Conservation (phyloP, 2,888 invertebrate genomes). For the Microchrysa polita region DNA sequence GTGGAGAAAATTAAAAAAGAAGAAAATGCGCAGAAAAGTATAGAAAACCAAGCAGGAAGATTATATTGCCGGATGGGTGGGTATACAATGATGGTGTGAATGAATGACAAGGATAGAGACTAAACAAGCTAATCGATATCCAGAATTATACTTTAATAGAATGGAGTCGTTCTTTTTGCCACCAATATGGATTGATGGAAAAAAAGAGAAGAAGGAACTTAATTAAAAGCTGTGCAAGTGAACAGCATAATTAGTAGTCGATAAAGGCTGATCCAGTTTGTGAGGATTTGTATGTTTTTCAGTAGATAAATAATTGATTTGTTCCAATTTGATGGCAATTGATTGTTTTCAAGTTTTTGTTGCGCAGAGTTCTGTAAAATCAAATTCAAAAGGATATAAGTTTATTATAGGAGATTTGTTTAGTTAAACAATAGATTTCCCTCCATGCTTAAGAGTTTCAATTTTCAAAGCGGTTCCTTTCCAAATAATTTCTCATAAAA, state of each 20-base stretch:
- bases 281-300: conserved; percentile 4
- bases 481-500: no score
- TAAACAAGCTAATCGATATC: conserved; percentile 9
- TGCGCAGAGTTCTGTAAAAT: no score
- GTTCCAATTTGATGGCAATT: no score
- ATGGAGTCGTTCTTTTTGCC: background rate
- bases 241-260: conserved; percentile 23
- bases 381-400: no score
- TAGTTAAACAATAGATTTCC: no score
- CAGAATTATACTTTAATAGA: background rate
- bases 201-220: conserved; percentile 6
- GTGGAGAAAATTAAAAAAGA: conserved; percentile 22
- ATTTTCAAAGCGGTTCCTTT: no score
- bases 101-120: background rate
- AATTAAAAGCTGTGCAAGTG: conserved; percentile 17
- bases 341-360: no score
- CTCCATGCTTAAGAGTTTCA: no score
- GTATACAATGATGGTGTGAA: no score
- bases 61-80: no score
- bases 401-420: no score
- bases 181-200: background rate
- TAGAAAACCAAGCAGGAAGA: background rate
- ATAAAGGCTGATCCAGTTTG: conserved; percentile 2
- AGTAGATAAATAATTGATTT: no score
- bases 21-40: background rate